Evolutionary conservation across 2,888 invertebrate species (phyloP), one percentile per base, ranked within the genome.

Genomic region (Oxyteleia sp.): DNA sequence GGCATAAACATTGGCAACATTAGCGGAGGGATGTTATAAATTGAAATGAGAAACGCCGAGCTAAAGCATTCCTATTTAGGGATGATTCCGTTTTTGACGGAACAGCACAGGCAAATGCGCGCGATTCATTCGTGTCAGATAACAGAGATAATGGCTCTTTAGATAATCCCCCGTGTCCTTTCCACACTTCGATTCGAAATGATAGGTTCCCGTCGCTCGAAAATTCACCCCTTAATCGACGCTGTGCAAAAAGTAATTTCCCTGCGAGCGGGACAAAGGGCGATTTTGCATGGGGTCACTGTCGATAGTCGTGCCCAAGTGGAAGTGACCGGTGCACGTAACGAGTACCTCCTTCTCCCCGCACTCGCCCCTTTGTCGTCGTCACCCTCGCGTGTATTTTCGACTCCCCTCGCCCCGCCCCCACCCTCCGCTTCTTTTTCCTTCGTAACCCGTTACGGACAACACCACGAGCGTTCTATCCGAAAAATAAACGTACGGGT

Each of bases 191-290:
- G 87, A 81, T 86, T 87, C 84, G 85, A 90, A 90, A 90, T 91
- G 89, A 91, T 91, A 89, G 90, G 88, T 86, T 89, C 87, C 88
- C 88, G 87, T 88, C 88, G 90, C 88, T 89, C 88, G 90, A 90
- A 92, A 92, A 91, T 92, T 91, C 90, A 90, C 89, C 89, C 90
- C 90, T 89, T 92, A 91, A 93, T 93, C 91, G 92, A 91, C 89
- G 90, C 90, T 91, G 90, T 90, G 91, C 92, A 91, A 92, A 92
- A 93, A 93, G 92, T 93, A 93, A 93, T 93, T 93, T 92, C 91
- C 91, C 91, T 91, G 91, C 90, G 89, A 89, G 87, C 89, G 86
- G 91, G 90, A 92, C 92, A 92, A 92, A 92, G 92, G 93, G 92
- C 91, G 91, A 92, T 93, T 93, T 92, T 91, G 89, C 89, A 91